These are phyloP conservation scores for Tetrapedia diversipes DNA, from an alignment of 2,888 invertebrate genomes.

Conservation along the genomic window DNA sequence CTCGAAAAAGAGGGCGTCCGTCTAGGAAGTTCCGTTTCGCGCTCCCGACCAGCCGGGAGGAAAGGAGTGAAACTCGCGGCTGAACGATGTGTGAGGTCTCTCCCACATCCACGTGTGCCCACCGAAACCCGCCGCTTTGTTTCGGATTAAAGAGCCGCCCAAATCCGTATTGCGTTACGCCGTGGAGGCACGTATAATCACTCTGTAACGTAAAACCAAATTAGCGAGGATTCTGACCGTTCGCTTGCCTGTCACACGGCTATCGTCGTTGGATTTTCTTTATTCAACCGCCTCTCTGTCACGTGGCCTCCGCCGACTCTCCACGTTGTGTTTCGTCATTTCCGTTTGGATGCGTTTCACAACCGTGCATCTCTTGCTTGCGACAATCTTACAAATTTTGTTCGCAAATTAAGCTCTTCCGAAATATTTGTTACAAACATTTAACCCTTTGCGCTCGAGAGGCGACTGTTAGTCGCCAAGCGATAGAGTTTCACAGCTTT, in stretches of 20 bases:
- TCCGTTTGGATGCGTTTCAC: neutral
- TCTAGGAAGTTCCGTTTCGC: slow-evolving; percentile 50
- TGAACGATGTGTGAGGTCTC: slow-evolving; percentile 74
- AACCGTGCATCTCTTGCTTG: too few species aligned
- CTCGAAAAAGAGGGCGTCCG: slow-evolving; percentile 39
- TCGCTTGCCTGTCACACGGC: slow-evolving; percentile 48
- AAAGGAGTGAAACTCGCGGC: slow-evolving; percentile 53
- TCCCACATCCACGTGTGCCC: slow-evolving; percentile 51
- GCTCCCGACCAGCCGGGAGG: slow-evolving; percentile 39
- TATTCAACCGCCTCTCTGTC: slow-evolving; percentile 45
- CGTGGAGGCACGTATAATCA: slow-evolving; percentile 70
- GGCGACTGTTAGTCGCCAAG: too few species aligned
- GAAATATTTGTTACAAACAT: too few species aligned
- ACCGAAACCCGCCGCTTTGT: slow-evolving; percentile 70
- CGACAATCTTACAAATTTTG: too few species aligned
- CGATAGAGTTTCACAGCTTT: too few species aligned
- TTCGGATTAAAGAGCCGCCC: slow-evolving; percentile 75
- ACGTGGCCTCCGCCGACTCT: slow-evolving; percentile 31
- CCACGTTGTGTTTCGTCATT: neutral
- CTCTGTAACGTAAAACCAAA: slow-evolving; percentile 77
- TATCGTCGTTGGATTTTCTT: slow-evolving; percentile 50
- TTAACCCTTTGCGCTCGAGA: too few species aligned
- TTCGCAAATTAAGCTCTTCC: too few species aligned
- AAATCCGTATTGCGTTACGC: slow-evolving; percentile 74
- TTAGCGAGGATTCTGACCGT: slow-evolving; percentile 67